Evolutionary conservation across 2,888 invertebrate species (phyloP).

Genomic region (Drosophila bunnanda): DNA sequence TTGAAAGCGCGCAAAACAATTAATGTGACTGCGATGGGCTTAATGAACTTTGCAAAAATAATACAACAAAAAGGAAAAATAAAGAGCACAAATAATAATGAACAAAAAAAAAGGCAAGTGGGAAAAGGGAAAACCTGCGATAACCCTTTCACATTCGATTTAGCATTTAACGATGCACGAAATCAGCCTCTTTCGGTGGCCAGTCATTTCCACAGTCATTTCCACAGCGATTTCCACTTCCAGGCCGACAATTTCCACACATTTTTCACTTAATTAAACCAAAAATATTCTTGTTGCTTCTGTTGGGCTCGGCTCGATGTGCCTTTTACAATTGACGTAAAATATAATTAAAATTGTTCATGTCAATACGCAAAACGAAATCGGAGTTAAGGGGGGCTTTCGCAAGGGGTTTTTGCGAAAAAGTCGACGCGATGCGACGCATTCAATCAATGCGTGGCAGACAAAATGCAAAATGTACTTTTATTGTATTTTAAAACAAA

Average conservation of each 20-base stretch:
- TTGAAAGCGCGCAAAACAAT: conserved; percentile 62
- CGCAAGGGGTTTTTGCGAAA: conserved; percentile 10
- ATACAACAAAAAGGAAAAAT: conserved; percentile 26
- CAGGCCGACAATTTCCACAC: conserved; percentile 43
- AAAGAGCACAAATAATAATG: conserved; percentile 12
- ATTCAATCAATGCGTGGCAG: conserved; percentile 77
- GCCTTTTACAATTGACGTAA: conserved; percentile 78
- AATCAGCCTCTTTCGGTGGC: conserved; percentile 35
- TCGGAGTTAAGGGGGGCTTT: conserved; percentile 16
- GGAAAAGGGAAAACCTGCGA: conserved; percentile 39
- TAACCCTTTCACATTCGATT: conserved; percentile 51
- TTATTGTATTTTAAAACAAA: conserved; percentile 81
- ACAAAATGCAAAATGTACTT: conserved; percentile 75
- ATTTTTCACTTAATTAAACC: conserved; percentile 79
- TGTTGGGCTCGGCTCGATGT: conserved; percentile 10
- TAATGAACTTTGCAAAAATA: conserved; percentile 71
- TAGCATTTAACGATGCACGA: conserved; percentile 47
- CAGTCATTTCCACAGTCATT: conserved; percentile 37
- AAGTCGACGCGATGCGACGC: conserved; percentile 39
- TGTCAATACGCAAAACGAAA: conserved; percentile 59
- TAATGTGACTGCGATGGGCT: conserved; percentile 65
- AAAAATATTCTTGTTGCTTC: conserved; percentile 65
- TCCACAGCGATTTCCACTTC: conserved; percentile 43
- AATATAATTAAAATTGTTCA: conserved; percentile 77
- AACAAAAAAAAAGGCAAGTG: conserved; percentile 1